Evolutionary conservation across 2,888 invertebrate species (phyloP).

Genomic region (Panorpa germanica): DNA sequence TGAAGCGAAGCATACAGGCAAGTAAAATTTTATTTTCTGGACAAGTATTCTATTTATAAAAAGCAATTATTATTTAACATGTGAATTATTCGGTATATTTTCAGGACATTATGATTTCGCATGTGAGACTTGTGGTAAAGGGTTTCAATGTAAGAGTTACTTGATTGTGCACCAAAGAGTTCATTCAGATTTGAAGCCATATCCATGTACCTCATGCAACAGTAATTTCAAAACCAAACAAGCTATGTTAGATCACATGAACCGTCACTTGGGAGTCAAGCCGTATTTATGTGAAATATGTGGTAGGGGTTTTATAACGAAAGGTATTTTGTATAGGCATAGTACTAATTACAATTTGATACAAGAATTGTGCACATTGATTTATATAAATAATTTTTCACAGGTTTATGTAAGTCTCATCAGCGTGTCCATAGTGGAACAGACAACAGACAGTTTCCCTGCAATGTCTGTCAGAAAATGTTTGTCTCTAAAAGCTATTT

Average conservation of each 20-base stretch:
- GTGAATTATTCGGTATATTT: conserved; percentile 8
- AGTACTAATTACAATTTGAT: background rate
- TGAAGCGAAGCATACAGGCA: conserved; percentile 34
- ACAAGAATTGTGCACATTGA: too few species aligned
- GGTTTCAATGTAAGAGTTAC: conserved; percentile 38
- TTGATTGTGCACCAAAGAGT: conserved; percentile 37
- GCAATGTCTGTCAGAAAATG: conserved; percentile 35
- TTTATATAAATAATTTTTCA: too few species aligned
- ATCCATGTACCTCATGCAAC: conserved; percentile 33
- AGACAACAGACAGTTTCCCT: conserved; percentile 37
- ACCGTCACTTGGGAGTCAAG: conserved; percentile 37
- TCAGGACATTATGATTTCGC: conserved; percentile 31
- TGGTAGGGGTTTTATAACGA: conserved; percentile 36
- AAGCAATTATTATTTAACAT: background rate
- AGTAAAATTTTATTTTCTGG: conserved; percentile 5
- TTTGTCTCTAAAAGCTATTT: conserved; percentile 40
- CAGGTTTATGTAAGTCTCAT: conserved; percentile 33
- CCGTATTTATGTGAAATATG: conserved; percentile 37
- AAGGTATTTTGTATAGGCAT: conserved; percentile 19
- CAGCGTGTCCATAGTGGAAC: conserved; percentile 35
- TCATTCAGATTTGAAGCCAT: conserved; percentile 36
- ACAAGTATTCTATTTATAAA: background rate
- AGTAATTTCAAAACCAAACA: conserved; percentile 39
- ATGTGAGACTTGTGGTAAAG: conserved; percentile 37
- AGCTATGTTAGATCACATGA: conserved; percentile 34